Percentiles rank a stretch among this genome's conserved stretches.
phyloP scores from a whole-genome alignment of 2,888 invertebrate species.

The Drosophila infuscata region DNA sequence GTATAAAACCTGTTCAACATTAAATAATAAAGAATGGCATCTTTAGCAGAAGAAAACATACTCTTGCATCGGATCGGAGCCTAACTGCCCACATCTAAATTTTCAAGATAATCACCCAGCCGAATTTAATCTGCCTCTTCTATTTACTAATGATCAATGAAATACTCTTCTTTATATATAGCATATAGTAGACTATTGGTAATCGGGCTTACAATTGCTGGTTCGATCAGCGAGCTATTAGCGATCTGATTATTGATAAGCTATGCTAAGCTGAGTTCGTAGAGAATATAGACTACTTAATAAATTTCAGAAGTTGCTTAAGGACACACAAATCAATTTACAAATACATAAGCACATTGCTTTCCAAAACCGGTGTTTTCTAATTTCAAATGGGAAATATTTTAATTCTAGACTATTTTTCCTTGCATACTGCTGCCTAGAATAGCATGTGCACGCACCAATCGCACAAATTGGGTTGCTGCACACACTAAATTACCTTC shows the following conservation, averaged over 20 bases:
- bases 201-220: neutral
- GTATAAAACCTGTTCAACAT: neutral
- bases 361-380: neutral
- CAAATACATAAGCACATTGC: neutral
- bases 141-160: neutral
- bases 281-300: neutral
- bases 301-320: neutral
- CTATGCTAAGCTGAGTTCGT: neutral
- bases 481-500: neutral
- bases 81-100: neutral
- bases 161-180: neutral
- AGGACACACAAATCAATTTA: neutral
- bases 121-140: neutral
- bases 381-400: neutral
- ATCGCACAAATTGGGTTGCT: neutral
- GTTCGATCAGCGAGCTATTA: neutral
- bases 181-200: neutral
- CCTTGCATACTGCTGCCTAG: neutral
- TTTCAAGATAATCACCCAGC: neutral
- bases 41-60: neutral
- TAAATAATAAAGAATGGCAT: neutral
- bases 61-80: neutral
- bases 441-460: neutral
- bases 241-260: neutral
- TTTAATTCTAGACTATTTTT: neutral